A percentile compares a stretch with the other conserved stretches of the same genome.
Evolutionary conservation across 2,113 vertebrate genomes (phyloP).

Genomic region (Entomyzon cyanotis): DNA sequence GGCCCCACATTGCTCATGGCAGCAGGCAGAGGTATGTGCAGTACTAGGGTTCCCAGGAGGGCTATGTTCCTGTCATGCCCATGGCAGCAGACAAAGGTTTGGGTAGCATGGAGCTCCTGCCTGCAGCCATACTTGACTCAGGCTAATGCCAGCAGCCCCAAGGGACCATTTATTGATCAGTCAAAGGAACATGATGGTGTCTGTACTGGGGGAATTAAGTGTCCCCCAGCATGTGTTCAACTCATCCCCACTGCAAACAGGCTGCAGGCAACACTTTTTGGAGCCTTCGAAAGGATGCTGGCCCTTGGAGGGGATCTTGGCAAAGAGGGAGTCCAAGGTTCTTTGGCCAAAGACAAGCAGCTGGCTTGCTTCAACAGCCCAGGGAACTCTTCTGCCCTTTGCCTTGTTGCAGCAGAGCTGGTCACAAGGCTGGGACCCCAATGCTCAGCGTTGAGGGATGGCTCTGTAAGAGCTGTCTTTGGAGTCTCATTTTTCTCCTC

Average conservation of each 20-base stretch:
- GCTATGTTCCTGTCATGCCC: background rate
- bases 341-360: background rate
- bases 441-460: background rate
- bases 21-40: background rate
- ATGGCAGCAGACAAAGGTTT: background rate
- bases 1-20: no score
- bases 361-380: background rate
- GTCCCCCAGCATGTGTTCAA: rapidly evolving
- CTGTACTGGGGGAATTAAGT: background rate
- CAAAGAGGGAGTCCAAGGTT: background rate
- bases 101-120: background rate
- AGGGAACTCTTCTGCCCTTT: background rate
- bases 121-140: rapidly evolving
- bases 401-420: background rate
- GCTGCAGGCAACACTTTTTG: background rate
- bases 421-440: background rate
- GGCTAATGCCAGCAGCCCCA: background rate
- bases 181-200: background rate
- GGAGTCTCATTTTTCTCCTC: background rate
- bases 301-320: background rate
- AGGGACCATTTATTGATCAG: background rate
- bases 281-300: background rate
- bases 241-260: background rate
- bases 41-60: background rate
- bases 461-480: background rate